Evolutionary conservation across 2,797 vertebrate species (phyloP), one percentile per base, ranked within the genome.

Genomic region (Heliangelus exortis): DNA sequence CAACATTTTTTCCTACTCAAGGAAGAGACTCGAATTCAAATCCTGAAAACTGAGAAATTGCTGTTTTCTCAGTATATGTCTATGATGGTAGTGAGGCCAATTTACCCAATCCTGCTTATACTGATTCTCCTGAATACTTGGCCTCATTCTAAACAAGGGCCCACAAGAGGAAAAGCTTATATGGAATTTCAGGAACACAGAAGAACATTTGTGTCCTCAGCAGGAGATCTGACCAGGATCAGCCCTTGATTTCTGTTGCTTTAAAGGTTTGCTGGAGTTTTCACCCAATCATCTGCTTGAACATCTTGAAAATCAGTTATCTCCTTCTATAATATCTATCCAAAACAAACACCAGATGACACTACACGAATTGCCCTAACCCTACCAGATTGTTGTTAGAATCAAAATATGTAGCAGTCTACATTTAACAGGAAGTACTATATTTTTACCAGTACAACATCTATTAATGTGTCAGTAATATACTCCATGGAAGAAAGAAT

Each of bases 281-380:
- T 96, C 82, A 79, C 94, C 96, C 97, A 97, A 96, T 98, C 97
- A 97, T 97, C 97, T 98, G 97, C 95, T 97, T 95, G 86, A 97
- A 95, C 97, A 97, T 98, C 97, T 98, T 97, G 97, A 97, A 97
- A 97, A 95, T 96, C 96, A 97, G 80, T 97, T 97, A 96, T 97
- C 97, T 97, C 94, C 96, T 97, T 97, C 94, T 95, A 97, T 86
- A 96, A 91, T 97, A 97, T 96, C 96, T 96, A 96, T 97, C 90
- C 94, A 98, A 97, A 98, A 96, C 96, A 97, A 96, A 97, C 97
- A 97, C 90, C 96, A 97, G 97, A 97, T 97, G 97, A 97, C 97
- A 96, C 96, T 95, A 97, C 95, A 96, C 28, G 96, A 98, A 93
- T 95, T 95, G 96, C 97, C 96, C 96, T 97, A 96, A 98, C 97